Base-by-base conservation (phyloP, 2,888 invertebrate species). In the Polydesmus complanatus region DNA sequence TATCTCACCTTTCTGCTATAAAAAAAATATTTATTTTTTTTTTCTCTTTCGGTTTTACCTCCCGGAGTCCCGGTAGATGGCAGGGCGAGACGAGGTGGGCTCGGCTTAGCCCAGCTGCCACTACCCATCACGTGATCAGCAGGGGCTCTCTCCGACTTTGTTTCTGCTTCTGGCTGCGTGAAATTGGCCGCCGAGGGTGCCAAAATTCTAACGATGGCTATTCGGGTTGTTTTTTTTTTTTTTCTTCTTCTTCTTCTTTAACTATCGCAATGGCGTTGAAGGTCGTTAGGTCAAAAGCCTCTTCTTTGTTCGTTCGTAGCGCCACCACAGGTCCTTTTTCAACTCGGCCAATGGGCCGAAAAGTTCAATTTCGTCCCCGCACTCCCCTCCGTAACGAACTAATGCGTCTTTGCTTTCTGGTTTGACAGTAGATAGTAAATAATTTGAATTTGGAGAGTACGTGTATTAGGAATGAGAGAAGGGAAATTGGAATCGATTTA, bases 101-200 rank as follows among this genome's bases (percentile, higher is more conserved):
- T 8, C 14, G 37, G 37, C 8, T 37, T 37, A 14, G 37, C 37
- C 37, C 37, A 37, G 37, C 37, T 37, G 37, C 37, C 37, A 37
- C 14, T 37, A 14, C 37, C 37, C 37, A 37, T 37, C 37, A 37
- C 37, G 37, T 37, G 37, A 37, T 37, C 37, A 37, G 37, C 37
- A 37, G 37, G 37, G 37, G 37, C 37, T 8, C 37, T 37, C 14
- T 37, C 14, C 48, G 5, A 8, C 8, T 22, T 51, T 51, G n/a
- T 22, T 51, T 51, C 51, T 51, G 19, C 51, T 51, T 19, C 51
- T 51, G 37, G 19, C 51, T 51, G 51, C 51, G 22, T 51, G 51
- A 51, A 51, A 51, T 51, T 51, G 51, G n/a, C 19, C 51, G 51
- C 51, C 51, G 19, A 19, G 51, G 51, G 51, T 51, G 51, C 22